A percentile compares a stretch with the other conserved stretches of the same genome.
These are phyloP conservation scores for Tokudaia muenninki DNA, from an alignment of 2,797 vertebrate genomes.

Conservation along the genomic window DNA sequence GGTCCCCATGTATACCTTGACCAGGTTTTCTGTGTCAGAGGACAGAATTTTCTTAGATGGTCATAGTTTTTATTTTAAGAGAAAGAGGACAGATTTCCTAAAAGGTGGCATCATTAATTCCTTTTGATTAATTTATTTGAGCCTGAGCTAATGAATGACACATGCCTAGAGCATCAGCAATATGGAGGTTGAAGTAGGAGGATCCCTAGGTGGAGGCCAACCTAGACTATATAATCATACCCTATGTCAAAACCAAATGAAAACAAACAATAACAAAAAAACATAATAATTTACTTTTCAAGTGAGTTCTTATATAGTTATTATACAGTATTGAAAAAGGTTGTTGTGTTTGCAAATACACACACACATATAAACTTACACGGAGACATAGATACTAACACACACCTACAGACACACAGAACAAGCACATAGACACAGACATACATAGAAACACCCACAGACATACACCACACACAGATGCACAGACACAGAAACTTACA, in stretches of 20 bases:
- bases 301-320: background rate
- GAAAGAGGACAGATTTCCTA: background rate
- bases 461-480: no score
- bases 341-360: background rate
- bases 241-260: background rate
- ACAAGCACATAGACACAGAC: no score
- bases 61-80: constrained; percentile 22
- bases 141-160: background rate
- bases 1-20: background rate
- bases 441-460: background rate
- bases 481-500: background rate
- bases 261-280: background rate
- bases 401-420: background rate
- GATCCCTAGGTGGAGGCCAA: background rate
- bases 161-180: background rate
- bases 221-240: background rate
- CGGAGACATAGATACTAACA: background rate
- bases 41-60: background rate
- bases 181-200: background rate
- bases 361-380: background rate
- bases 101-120: background rate
- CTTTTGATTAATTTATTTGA: constrained; percentile 22
- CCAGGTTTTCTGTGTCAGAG: background rate
- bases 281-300: background rate
- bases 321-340: background rate